Evolutionary conservation across 2,113 vertebrate species (phyloP).

Genomic region (Dromiciops gliroides): DNA sequence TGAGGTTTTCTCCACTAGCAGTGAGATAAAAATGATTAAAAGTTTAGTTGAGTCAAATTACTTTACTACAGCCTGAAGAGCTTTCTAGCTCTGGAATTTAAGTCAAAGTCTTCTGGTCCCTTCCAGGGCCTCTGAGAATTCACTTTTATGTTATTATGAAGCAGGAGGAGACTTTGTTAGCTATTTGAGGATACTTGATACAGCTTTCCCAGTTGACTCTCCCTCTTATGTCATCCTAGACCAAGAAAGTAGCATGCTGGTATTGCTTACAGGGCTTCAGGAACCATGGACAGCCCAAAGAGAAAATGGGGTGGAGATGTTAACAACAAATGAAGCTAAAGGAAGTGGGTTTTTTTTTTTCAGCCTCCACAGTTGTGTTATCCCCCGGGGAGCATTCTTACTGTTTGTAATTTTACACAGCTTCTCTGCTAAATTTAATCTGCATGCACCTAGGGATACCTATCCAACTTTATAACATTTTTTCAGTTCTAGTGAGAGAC

Average conservation of each 20-base stretch:
- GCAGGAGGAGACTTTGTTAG: neutral
- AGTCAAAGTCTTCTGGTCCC: too few relatives aligned
- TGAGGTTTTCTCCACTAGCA: neutral
- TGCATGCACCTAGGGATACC: neutral
- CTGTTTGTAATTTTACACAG: neutral
- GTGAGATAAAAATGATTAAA: neutral
- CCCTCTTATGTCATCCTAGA: neutral
- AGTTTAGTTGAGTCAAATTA: neutral
- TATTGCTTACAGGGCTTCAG: neutral
- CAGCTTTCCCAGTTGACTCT: neutral
- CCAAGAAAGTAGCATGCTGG: neutral
- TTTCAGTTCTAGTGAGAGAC: neutral
- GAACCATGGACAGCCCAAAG: neutral
- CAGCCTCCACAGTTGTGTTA: neutral
- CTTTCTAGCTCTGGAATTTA: neutral
- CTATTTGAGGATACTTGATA: neutral
- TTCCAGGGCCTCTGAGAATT: neutral
- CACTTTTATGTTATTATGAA: neutral
- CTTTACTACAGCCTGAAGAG: neutral
- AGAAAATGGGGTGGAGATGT: neutral
- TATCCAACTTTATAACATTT: neutral
- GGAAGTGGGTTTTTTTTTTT: neutral
- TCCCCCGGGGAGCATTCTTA: neutral
- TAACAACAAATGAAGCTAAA: neutral
- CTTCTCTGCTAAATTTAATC: slow-evolving; percentile 1